Evolutionary conservation across 1,140 invertebrate species (phyloP).

Genomic region (Zeugodacus cucurbitae): DNA sequence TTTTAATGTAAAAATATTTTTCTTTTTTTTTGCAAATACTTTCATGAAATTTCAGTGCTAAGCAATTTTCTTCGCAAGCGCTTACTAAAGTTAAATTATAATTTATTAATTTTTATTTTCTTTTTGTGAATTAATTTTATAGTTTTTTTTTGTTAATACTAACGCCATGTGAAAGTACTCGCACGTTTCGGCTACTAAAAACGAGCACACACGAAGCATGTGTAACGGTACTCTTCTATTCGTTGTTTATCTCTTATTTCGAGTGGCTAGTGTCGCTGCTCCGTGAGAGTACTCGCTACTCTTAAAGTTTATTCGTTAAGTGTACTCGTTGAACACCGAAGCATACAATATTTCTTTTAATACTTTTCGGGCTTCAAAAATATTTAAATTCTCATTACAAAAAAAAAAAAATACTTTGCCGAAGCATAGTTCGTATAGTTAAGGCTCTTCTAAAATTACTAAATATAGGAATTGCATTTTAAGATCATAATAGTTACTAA

Average conservation of each 20-base stretch:
- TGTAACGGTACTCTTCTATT: neutral
- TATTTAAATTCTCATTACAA: neutral
- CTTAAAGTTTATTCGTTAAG: no score
- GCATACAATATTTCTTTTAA: neutral
- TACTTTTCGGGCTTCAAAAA: neutral
- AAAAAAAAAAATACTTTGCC: neutral
- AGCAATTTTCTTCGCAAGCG: neutral
- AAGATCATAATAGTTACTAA: constrained; percentile 21
- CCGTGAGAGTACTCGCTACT: neutral
- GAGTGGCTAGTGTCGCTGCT: no score
- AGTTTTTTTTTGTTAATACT: neutral
- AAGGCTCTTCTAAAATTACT: neutral
- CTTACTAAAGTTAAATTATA: neutral
- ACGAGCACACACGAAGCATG: neutral
- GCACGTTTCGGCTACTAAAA: neutral
- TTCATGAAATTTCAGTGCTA: neutral
- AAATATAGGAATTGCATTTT: neutral
- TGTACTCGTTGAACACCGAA: neutral
- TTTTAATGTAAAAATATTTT: constrained; percentile 9
- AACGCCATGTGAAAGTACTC: constrained; percentile 1
- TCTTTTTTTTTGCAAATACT: neutral
- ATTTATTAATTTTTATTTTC: neutral
- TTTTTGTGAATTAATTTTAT: neutral
- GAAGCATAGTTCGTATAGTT: neutral
- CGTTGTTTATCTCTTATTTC: neutral